These are phyloP conservation scores for Drosophila malerkotliana DNA, from an alignment of 1,140 invertebrate genomes.

Conservation along the genomic window DNA sequence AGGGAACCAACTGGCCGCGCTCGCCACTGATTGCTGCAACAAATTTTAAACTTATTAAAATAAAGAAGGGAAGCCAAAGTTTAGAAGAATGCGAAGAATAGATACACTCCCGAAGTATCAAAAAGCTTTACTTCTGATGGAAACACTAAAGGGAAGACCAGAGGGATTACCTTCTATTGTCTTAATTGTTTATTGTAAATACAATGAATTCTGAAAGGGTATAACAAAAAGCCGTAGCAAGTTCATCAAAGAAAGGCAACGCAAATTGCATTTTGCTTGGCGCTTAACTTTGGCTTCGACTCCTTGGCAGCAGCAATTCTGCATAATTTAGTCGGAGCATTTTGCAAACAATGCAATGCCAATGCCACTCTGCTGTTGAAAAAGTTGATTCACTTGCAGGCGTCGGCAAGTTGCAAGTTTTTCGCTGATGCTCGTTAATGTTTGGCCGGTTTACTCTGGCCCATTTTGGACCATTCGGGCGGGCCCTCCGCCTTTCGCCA, in stretches of 20 bases:
- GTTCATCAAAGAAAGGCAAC: conserved; percentile 49
- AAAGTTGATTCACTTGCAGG: conserved; percentile 35
- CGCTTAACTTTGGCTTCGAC: conserved; percentile 68
- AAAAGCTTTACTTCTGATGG: not conserved
- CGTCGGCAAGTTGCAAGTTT: conserved; percentile 66
- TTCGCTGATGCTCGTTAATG: conserved; percentile 79
- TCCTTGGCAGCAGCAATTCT: conserved; percentile 51
- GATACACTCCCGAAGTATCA: not conserved
- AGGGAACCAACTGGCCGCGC: conserved; percentile 28
- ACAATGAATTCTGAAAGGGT: conserved; percentile 11
- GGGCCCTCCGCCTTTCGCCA: not conserved
- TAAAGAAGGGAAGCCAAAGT: conserved; percentile 30
- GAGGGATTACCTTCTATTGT: too few species aligned
- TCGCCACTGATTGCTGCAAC: conserved; percentile 71
- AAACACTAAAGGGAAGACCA: too few species aligned
- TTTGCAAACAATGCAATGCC: conserved; percentile 70
- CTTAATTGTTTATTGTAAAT: too few species aligned
- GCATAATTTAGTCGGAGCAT: conserved; percentile 77
- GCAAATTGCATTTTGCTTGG: conserved; percentile 70
- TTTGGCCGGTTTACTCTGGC: conserved; percentile 55
- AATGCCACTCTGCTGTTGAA: conserved; percentile 11
- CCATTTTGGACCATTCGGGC: conserved; percentile 3
- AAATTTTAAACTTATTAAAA: conserved; percentile 80
- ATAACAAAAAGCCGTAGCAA: conserved; percentile 36
- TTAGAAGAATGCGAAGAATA: not conserved